Evolutionary conservation across 2,888 invertebrate genomes (phyloP).

Genomic region (Scaptomyza polygonia): DNA sequence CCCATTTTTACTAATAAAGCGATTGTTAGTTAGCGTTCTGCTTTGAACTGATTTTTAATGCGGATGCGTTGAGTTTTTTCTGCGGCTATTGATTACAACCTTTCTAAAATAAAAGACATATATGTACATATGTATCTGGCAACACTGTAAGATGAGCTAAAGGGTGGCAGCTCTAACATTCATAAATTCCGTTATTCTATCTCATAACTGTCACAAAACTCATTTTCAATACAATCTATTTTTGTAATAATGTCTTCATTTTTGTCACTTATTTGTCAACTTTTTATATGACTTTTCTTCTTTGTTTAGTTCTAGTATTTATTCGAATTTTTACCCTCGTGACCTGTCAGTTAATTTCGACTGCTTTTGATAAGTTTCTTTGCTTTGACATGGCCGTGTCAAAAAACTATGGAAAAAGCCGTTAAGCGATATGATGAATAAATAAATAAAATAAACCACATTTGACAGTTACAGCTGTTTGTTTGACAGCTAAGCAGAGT

Average conservation of each 20-base stretch:
- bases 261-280: conserved; percentile 57
- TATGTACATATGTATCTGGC: not conserved
- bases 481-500: conserved; percentile 68
- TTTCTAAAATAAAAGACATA: not conserved
- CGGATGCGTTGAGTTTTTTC: conserved; percentile 33
- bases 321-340: conserved; percentile 39
- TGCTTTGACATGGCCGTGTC: conserved; percentile 57
- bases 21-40: conserved; percentile 21
- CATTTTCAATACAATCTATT: not conserved
- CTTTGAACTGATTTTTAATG: conserved; percentile 19
- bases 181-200: not conserved
- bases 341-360: conserved; percentile 59
- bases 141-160: not conserved
- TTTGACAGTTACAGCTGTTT: conserved; percentile 65
- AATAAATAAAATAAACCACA: conserved; percentile 55
- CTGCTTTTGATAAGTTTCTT: too few species aligned
- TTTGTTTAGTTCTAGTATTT: conserved; percentile 18
- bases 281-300: conserved; percentile 8
- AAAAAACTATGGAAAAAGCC: conserved; percentile 56
- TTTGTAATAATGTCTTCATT: not conserved
- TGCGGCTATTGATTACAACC: conserved; percentile 28
- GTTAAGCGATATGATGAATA: conserved; percentile 62
- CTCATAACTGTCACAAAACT: not conserved
- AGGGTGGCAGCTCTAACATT: not conserved
- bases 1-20: conserved; percentile 43